Evolutionary conservation across 2,113 vertebrate genomes (phyloP).

Genomic region (Anhinga rufa): DNA sequence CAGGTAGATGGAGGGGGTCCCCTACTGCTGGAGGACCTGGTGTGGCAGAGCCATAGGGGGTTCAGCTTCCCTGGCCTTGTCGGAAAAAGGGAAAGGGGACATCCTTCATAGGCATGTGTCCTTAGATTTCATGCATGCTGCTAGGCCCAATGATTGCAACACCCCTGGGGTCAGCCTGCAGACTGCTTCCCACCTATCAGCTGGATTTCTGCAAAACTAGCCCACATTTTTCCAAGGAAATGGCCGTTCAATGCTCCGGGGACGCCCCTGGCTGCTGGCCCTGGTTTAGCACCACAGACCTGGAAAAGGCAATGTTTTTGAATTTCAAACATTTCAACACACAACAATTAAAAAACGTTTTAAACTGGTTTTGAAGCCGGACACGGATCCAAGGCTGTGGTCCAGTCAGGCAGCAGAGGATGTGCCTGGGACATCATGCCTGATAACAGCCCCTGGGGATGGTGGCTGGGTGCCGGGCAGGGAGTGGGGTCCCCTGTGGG

Average conservation of each 20-base stretch:
- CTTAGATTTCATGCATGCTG: not conserved
- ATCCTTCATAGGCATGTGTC: not conserved
- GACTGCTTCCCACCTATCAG: not conserved
- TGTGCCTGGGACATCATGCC: rapidly evolving
- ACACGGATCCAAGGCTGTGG: rapidly evolving
- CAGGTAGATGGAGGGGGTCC: not conserved
- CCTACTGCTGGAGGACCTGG: not conserved
- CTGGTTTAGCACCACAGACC: not conserved
- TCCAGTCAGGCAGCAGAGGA: rapidly evolving
- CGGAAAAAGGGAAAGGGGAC: not conserved
- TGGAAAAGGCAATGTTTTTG: not conserved
- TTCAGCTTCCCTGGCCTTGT: not conserved
- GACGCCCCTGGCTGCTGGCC: not conserved
- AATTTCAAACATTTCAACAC: too few relatives aligned
- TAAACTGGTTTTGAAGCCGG: not conserved
- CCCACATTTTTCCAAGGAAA: not conserved
- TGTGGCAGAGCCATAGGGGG: not conserved
- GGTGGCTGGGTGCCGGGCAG: not conserved
- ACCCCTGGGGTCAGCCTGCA: not conserved
- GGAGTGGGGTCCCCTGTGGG: rapidly evolving
- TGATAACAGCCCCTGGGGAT: not conserved
- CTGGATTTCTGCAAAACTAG: not conserved
- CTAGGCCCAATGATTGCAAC: not conserved
- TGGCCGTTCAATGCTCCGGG: rapidly evolving
- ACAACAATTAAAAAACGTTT: too few relatives aligned